phyloP scores from a whole-genome alignment of 2,113 vertebrate genomes.

The Pygoscelis adeliae region DNA sequence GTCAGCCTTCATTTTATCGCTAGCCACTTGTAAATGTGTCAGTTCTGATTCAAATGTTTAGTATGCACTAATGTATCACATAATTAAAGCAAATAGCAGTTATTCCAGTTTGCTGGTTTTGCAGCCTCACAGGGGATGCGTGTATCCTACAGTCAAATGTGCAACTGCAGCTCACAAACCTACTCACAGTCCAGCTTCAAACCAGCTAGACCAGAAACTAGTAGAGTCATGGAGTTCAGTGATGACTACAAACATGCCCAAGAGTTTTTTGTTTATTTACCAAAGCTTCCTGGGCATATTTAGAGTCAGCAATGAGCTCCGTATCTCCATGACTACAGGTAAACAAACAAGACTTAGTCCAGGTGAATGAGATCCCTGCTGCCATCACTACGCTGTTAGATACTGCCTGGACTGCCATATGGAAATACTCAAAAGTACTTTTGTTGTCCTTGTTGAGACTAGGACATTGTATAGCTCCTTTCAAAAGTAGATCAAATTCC shows the following conservation, averaged over 20 bases:
- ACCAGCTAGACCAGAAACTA: not conserved
- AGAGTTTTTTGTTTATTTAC: not conserved
- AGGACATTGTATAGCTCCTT: not conserved
- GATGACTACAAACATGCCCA: not conserved
- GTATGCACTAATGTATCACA: not conserved
- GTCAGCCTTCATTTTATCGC: not conserved
- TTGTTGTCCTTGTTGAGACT: not conserved
- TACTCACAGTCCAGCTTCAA: not conserved
- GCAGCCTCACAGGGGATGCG: not conserved
- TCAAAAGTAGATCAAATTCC: not conserved
- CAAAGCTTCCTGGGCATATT: not conserved
- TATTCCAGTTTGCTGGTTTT: not conserved
- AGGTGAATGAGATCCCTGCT: not conserved
- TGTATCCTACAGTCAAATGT: not conserved
- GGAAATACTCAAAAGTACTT: not conserved
- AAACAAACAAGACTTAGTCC: not conserved
- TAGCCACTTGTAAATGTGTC: not conserved
- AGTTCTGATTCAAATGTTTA: not conserved
- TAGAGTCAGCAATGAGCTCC: not conserved
- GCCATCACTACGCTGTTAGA: not conserved
- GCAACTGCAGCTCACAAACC: not conserved
- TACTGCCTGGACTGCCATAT: not conserved
- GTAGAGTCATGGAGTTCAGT: not conserved
- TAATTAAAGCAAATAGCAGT: not conserved
- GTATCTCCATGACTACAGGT: not conserved